Percentiles rank a stretch among this genome's conserved stretches.
phyloP scores from a whole-genome alignment of 2,888 invertebrate species.

The Orthonychiurus folsomi region DNA sequence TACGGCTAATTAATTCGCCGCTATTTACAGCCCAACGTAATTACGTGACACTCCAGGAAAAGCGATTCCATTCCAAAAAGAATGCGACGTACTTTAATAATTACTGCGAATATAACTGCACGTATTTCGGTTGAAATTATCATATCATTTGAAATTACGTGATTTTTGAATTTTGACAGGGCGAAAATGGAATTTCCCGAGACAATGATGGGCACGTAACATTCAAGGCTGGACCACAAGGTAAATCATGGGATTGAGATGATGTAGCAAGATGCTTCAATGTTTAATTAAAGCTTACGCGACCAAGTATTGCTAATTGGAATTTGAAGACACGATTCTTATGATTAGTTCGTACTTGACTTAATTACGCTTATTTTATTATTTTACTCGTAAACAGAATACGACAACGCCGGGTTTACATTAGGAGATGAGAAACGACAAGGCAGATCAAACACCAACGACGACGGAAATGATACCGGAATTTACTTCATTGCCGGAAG shows the following conservation, averaged over 20 bases:
- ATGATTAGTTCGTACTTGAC: neutral
- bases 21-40: too few relatives aligned
- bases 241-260: neutral
- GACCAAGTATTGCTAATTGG: neutral
- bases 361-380: neutral
- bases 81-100: too few relatives aligned
- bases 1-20: too few relatives aligned
- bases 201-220: neutral
- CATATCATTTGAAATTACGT: neutral
- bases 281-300: neutral
- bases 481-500: conserved; percentile 77
- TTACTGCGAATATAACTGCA: too few relatives aligned
- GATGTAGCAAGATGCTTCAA: neutral
- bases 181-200: neutral
- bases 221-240: neutral
- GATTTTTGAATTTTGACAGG: neutral
- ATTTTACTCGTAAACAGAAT: conserved; percentile 26
- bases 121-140: too few relatives aligned
- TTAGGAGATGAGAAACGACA: conserved; percentile 38
- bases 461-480: conserved; percentile 57
- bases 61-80: too few relatives aligned
- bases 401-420: conserved; percentile 38
- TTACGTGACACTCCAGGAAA: too few relatives aligned
- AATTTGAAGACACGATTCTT: too few relatives aligned
- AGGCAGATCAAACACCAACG: conserved; percentile 20